Evolutionary conservation across 2,113 vertebrate genomes (phyloP), one percentile per base, ranked within the genome.

Genomic region (Anoplopoma fimbria): DNA sequence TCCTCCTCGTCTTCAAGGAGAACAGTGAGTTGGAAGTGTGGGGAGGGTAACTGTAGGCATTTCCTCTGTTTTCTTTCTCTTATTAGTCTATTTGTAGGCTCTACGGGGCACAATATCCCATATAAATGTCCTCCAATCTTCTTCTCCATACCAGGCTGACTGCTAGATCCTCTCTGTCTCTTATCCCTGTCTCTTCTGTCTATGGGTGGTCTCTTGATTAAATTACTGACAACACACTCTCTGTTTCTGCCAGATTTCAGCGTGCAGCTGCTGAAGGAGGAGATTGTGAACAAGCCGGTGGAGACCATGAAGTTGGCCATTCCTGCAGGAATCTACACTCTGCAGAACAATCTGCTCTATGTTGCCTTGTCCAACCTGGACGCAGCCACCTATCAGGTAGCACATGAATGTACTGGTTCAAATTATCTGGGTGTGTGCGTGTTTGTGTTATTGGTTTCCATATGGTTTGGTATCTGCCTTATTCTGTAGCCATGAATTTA

Each of bases 271-370:
- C 90, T 99, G 64, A 96, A 94, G 70, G 97, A 99, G 92, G 97
- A 98, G 94, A 97, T 99, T 86, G 91, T 97, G 72, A 96, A 96
- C 81, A 99, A 98, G 70, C 97, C 97, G 1, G 79, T 95, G 94
- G 97, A 99, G 85, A 98, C 97, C 0, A 88, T 99, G 83, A 99
- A 99, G 88, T 93, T 99, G 93, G 97, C 98, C 45, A 95, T 99
- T 93, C 98, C 98, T 77, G 97, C 98, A 73, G 97, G 96, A 74
- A 99, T 99, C 95, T 99, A 99, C 91, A 99, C 98, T 15, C 95
- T 99, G 85, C 98, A 99, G 95, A 99, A 99, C 95, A 99, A 99
- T 89, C 96, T 99, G 89, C 97, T 99, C 0, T 99, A 99, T 79
- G 94, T 99, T 75, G 98, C 98, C 60, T 89, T 99, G 53, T 99